These are phyloP conservation scores for Nasonovia ribisnigri DNA, from an alignment of 2,888 invertebrate genomes.

Conservation along the genomic window DNA sequence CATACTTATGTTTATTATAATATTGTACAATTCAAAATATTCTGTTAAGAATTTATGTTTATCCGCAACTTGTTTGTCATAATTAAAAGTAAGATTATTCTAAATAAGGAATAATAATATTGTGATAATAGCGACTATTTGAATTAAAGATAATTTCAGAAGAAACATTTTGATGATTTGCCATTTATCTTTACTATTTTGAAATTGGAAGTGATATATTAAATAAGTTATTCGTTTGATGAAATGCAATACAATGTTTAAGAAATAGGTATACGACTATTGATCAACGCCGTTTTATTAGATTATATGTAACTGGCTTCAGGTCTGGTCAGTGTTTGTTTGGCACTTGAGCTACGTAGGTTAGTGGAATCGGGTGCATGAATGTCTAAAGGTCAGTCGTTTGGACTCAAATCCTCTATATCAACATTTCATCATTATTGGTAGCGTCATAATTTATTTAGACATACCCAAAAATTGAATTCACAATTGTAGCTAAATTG, in stretches of 20 bases:
- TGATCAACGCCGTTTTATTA: not conserved
- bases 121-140: not conserved
- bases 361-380: not conserved
- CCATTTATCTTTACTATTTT: not conserved
- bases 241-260: not conserved
- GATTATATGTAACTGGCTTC: not conserved
- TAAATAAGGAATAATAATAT: not conserved
- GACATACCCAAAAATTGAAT: not conserved
- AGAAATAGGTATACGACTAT: not conserved
- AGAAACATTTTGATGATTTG: not conserved
- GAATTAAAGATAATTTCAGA: not conserved
- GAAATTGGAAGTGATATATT: not conserved
- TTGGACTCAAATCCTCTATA: not conserved
- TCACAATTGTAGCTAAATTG: not conserved
- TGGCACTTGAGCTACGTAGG: not conserved
- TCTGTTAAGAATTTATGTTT: not conserved
- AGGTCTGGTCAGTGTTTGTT: not conserved
- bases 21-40: not conserved
- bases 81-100: not conserved
- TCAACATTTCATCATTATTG: not conserved
- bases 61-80: not conserved
- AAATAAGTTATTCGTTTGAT: not conserved
- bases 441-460: not conserved
- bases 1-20: not conserved
- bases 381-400: not conserved